A percentile compares a stretch with the other conserved stretches of the same genome.
Conservation (phyloP, 2,113 vertebrate genomes). For the Atherinomorus stipes region DNA sequence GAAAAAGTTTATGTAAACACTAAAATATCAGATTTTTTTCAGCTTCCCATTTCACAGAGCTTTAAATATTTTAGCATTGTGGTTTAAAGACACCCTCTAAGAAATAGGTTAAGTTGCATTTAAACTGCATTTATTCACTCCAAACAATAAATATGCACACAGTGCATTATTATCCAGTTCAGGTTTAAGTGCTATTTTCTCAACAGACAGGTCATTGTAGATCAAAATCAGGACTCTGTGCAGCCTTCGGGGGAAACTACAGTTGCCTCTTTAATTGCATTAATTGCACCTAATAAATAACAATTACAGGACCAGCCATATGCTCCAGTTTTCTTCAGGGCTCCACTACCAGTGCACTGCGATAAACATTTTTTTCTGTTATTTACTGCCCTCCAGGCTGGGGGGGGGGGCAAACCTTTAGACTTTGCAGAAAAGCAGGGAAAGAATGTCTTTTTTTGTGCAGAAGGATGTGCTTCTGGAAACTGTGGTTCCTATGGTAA, state of each 20-base stretch:
- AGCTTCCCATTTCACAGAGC: too few species aligned
- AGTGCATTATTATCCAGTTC: background rate
- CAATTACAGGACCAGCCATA: slow-evolving; percentile 53
- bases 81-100: too few species aligned
- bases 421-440: background rate
- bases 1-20: too few species aligned
- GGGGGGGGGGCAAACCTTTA: slow-evolving; percentile 19
- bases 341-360: background rate
- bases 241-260: slow-evolving; percentile 14
- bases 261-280: slow-evolving; percentile 53
- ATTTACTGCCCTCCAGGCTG: slow-evolving; percentile 19
- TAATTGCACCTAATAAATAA: slow-evolving; percentile 71
- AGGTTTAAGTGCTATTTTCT: background rate
- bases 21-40: too few species aligned
- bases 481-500: slow-evolving; percentile 73
- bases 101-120: too few species aligned
- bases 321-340: slow-evolving; percentile 39
- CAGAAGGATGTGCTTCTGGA: slow-evolving; percentile 18
- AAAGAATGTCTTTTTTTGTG: slow-evolving; percentile 6
- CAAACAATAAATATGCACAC: background rate
- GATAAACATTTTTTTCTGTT: slow-evolving; percentile 25
- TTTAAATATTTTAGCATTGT: too few species aligned
- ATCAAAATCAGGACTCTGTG: slow-evolving; percentile 16
- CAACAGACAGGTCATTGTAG: slow-evolving; percentile 22
- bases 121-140: too few species aligned